Evolutionary conservation across 1,140 invertebrate species (phyloP), one percentile per base, ranked within the genome.

Genomic region (Euura saliciscinereae): DNA sequence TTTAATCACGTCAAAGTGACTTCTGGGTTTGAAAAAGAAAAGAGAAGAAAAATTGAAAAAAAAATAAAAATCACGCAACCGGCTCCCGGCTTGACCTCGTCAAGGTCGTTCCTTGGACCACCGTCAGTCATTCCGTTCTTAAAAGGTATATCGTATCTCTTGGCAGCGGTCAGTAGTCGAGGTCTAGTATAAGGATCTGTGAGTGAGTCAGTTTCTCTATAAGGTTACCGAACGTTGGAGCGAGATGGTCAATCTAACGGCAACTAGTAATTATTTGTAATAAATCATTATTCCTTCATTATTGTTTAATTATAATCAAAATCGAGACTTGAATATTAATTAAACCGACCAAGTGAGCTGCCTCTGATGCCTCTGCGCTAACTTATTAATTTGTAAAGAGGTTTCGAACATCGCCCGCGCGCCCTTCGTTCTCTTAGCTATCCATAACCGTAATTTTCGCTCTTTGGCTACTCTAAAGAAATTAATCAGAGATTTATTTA

Each of bases 221-320:
- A 28, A 28, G 28, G 28, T 28, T 28, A 28, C 28, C 28, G 51
- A 8, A 6, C 51, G 73, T 71, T 66, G 66, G 74, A 78, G 78
- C 71, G 76, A 77, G 78, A 73, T 73, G 72, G 46, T 45, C 74
- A 69, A 72, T 78, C 76, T 78, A 82, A 80, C 74, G 71, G 73
- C 68, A 84, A 79, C 80, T 79, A 83, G 80, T 83, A 84, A 85
- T 84, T 85, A 85, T 74, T 76, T 73, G 80, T 78, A 80, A 85
- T 85, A 85, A 85, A 85, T 85, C 81, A 84, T 80, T 78, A 83
- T 83, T 81, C 77, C 79, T 70, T 81, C 81, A 81, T 84, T 82
- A 84, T 85, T 85, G 82, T 84, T 84, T 84, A 84, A 85, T 85
- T 85, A 81, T 80, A 83, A 82, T 85, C 76, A 83, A 83, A 84